These are phyloP conservation scores for Malaclemys terrapin DNA, from an alignment of 2,113 vertebrate species.

Conservation along the genomic window DNA sequence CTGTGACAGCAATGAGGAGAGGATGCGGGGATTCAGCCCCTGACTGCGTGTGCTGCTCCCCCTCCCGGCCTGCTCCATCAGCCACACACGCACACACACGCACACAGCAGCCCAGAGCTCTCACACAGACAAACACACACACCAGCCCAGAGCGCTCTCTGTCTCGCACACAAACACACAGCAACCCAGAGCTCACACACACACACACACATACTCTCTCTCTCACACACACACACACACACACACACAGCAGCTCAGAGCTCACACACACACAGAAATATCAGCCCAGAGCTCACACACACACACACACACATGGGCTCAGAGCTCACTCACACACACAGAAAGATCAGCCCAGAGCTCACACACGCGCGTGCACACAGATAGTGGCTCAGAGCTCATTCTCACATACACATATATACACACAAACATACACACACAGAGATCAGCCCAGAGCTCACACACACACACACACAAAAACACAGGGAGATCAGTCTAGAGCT, in stretches of 20 bases:
- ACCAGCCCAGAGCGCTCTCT: neutral
- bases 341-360: neutral
- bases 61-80: slow-evolving; percentile 66
- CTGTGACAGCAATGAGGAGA: neutral
- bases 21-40: slow-evolving; percentile 61
- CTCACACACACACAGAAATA: neutral
- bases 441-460: too few species aligned
- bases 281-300: neutral
- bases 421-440: too few species aligned
- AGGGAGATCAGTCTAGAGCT: too few species aligned
- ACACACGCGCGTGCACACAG: neutral
- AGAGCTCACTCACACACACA: neutral
- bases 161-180: neutral
- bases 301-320: neutral
- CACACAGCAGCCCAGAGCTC: neutral
- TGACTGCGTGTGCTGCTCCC: slow-evolving; percentile 52
- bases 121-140: neutral
- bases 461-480: too few species aligned
- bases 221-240: neutral
- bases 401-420: too few species aligned
- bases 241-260: neutral
- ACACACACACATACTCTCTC: neutral
- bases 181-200: too few species aligned
- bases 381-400: neutral
- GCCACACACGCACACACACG: neutral